Conservation (phyloP, 2,113 vertebrate species). For the Brachirus orientalis region DNA sequence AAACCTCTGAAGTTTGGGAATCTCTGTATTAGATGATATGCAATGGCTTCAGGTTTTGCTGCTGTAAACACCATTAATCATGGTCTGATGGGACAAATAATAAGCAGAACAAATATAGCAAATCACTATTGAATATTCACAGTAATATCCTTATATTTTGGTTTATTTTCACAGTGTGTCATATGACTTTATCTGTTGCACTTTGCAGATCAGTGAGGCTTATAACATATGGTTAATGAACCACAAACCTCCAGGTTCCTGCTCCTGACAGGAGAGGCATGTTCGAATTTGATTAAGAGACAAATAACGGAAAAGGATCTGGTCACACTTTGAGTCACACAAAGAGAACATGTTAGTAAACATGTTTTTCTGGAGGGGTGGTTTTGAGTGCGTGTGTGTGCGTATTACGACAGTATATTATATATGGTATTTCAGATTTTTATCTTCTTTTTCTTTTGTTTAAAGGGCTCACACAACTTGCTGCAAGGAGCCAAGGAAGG, state of each 20-base stretch:
- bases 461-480: conserved; percentile 29
- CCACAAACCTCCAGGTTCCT: background rate
- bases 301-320: background rate
- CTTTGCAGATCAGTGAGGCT: background rate
- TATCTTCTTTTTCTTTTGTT: background rate
- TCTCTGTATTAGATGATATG: too few relatives aligned
- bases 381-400: background rate
- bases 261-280: too few relatives aligned
- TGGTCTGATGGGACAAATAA: too few relatives aligned
- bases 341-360: background rate
- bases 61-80: too few relatives aligned
- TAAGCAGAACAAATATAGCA: too few relatives aligned
- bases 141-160: too few relatives aligned
- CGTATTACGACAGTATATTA: background rate
- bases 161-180: background rate
- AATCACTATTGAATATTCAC: too few relatives aligned
- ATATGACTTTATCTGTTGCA: background rate
- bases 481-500: conserved; percentile 20
- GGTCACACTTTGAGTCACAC: background rate
- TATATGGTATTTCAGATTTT: background rate
- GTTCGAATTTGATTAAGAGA: background rate
- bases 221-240: conserved; percentile 3
- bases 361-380: background rate
- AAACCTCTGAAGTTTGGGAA: too few relatives aligned
- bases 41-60: too few relatives aligned